Base-by-base conservation (phyloP, 2,113 vertebrate species). In the Camelus bactrianus region DNA sequence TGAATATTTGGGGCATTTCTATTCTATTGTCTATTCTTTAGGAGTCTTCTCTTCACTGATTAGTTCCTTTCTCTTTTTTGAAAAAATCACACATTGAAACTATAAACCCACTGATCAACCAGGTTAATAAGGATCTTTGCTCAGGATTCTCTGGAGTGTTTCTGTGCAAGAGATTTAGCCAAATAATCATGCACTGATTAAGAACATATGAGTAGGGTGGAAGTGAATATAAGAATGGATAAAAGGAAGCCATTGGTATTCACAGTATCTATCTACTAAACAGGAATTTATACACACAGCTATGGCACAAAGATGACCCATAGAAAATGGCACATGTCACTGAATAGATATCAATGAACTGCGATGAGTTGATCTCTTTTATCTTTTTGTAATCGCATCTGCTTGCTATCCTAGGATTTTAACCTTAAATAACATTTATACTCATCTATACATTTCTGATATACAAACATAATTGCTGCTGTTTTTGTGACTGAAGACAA, bases 1-100 rank as follows among this genome's bases (percentile, higher is more conserved):
- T 84, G 81, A 95, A 95, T 96, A 72, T 67, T 73, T 90, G 26
- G 10, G 0, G 5, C 24, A 56, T 75, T 86, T 65, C 32, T 84
- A 46, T 22, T 17, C 5, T 22, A 16, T 62, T 67, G 42, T 62
- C 20, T 96, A 60, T 72, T 89, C 62, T 86, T 67, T n/a, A 38
- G 3, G 20, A 62, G 35, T 19, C 19, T 6, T 92, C 11, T 35
- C n/a, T 50, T 89, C 22, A 56, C 35, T 73, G 5, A 20, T 85
- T 76, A 79, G 86, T 91, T 93, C 3, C 17, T 90, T 83, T 38
- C 11, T 87, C 16, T 50, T 69, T 35, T 17, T 83, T 87, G 38
- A 42, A 62, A 89, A 79, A 89, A 69, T 35, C 38, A 32, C 20
- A 80, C 35, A 80, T 0, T 50, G 42, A 90, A 75, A 62, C 7